phyloP scores from a whole-genome alignment of 2,113 vertebrate species.

The Tachysurus fulvidraco region DNA sequence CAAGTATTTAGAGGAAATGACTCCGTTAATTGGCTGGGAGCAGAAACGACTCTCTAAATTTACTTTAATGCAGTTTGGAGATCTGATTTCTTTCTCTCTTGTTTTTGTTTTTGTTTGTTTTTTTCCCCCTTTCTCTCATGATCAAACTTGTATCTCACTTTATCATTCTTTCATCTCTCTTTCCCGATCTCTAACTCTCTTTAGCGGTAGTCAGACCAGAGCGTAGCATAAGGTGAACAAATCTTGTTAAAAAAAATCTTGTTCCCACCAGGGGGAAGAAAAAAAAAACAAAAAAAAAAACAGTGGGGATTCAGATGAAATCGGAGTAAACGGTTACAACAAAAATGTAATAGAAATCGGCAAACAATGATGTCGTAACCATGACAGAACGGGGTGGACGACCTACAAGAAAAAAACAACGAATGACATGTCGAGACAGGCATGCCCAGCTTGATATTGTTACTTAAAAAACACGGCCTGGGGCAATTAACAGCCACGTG shows the following conservation, averaged over 20 bases:
- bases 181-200: neutral
- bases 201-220: neutral
- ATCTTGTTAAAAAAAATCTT: conserved; percentile 17
- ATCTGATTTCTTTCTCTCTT: neutral
- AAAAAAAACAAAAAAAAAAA: too few relatives aligned
- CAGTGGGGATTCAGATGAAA: neutral
- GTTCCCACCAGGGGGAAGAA: neutral
- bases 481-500: conserved; percentile 34
- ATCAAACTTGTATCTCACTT: neutral
- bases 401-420: neutral
- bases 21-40: conserved; percentile 53
- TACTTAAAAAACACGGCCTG: conserved; percentile 26
- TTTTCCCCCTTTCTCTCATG: neutral
- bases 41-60: neutral
- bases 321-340: neutral
- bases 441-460: conserved; percentile 41
- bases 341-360: neutral
- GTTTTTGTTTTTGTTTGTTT: neutral
- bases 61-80: neutral
- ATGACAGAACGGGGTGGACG: neutral
- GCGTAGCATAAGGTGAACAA: conserved; percentile 31
- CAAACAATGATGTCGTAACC: neutral
- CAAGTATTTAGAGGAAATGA: conserved; percentile 53
- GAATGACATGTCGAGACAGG: conserved; percentile 22
- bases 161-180: neutral